phyloP scores from a whole-genome alignment of 2,113 vertebrate species.

The Rhinolophus sinicus region DNA sequence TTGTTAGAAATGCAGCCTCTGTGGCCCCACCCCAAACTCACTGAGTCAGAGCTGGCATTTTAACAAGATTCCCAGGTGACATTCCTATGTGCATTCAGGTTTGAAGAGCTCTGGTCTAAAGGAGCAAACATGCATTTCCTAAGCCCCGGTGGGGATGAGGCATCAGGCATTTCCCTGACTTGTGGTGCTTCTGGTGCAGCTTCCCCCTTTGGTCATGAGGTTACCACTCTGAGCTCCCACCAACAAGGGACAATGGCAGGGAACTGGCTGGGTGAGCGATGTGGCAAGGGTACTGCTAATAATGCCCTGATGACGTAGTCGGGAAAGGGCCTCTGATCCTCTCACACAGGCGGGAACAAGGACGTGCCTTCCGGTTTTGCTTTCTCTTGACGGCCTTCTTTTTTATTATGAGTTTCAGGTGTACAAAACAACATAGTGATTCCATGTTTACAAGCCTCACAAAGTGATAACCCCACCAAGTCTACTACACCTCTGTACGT shows the following conservation, averaged over 20 bases:
- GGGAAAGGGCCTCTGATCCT: too few species aligned
- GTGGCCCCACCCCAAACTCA: neutral
- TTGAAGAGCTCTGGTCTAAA: neutral
- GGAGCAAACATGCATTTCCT: neutral
- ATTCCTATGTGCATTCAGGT: neutral
- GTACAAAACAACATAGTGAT: too few species aligned
- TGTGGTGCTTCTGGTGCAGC: neutral
- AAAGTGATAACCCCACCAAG: too few species aligned
- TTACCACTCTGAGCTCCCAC: neutral
- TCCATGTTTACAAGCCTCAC: too few species aligned
- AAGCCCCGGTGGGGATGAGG: neutral
- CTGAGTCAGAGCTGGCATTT: neutral
- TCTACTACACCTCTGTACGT: too few species aligned
- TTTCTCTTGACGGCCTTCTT: neutral
- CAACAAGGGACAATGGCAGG: neutral
- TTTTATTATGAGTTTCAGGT: neutral
- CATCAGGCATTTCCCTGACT: neutral
- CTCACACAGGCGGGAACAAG: neutral
- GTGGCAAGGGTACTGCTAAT: neutral
- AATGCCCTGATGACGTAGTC: fast-evolving
- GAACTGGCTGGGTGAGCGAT: too few species aligned
- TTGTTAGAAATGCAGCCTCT: neutral
- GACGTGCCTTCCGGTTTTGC: fast-evolving
- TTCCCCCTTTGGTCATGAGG: too few species aligned
- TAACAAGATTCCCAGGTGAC: neutral